Percentiles rank a stretch among this genome's conserved stretches.
Evolutionary conservation across 2,797 vertebrate genomes (phyloP).

Genomic region (Labroides dimidiatus): DNA sequence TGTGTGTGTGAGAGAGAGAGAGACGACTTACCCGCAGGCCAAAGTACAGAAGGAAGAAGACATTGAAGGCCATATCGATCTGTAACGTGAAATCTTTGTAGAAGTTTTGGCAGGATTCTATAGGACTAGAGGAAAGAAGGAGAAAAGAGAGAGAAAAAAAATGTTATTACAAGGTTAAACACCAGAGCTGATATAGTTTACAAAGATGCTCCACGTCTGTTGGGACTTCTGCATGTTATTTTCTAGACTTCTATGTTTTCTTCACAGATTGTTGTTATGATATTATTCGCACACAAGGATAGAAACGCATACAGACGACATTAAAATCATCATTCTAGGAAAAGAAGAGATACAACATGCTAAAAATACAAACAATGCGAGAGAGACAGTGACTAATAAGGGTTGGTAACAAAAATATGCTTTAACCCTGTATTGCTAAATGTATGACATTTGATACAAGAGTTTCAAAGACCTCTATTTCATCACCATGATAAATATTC

Average conservation of each 20-base stretch:
- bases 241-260: not conserved
- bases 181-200: not conserved
- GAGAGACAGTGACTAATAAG: no score
- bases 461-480: no score
- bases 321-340: no score
- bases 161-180: constrained; percentile 24
- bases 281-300: not conserved
- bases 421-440: no score
- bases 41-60: constrained; percentile 99
- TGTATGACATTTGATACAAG: no score
- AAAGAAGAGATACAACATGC: no score
- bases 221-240: no score
- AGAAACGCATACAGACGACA: not conserved
- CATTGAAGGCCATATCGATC: constrained; percentile 99
- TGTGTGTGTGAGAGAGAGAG: not conserved
- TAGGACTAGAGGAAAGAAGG: constrained; percentile 87
- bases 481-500: no score
- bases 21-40: constrained; percentile 93
- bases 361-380: no score
- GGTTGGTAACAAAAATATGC: no score
- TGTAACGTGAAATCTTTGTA: constrained; percentile 99
- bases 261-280: no score
- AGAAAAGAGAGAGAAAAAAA: constrained; percentile 34
- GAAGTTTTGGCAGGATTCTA: constrained; percentile 99
- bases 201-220: not conserved